phyloP scores from a whole-genome alignment of 2,888 invertebrate species.

The Aporophyla lueneburgensis region DNA sequence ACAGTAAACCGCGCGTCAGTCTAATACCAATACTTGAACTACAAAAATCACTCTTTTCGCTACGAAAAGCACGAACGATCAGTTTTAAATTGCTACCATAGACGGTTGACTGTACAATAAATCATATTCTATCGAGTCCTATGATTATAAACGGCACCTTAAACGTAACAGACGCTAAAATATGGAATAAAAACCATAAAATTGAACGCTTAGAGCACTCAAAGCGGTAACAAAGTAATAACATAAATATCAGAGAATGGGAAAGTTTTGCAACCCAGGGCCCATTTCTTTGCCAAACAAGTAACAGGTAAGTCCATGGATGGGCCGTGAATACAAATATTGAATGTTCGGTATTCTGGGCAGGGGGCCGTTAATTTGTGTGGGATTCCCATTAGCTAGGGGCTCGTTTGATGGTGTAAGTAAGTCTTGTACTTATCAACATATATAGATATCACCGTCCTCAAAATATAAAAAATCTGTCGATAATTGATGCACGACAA shows the following conservation, averaged over 20 bases:
- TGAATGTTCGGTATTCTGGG: slow-evolving; percentile 38
- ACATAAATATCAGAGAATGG: slow-evolving; percentile 53
- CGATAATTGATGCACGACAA: background rate
- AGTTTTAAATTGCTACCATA: background rate
- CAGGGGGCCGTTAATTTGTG: slow-evolving; percentile 55
- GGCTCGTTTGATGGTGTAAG: slow-evolving; percentile 11
- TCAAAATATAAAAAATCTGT: background rate
- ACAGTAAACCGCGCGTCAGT: background rate
- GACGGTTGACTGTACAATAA: background rate
- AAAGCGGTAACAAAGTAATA: slow-evolving; percentile 22
- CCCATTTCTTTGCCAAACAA: slow-evolving; percentile 56
- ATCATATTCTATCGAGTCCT: background rate
- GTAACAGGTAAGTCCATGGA: slow-evolving; percentile 63
- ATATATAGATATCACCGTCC: background rate
- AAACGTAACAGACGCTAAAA: slow-evolving; percentile 18
- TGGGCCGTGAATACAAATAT: slow-evolving; percentile 52
- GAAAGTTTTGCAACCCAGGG: slow-evolving; percentile 53
- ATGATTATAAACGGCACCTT: background rate
- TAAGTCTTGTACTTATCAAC: background rate
- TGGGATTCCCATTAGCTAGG: slow-evolving; percentile 42
- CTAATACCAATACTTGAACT: background rate
- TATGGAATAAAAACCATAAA: slow-evolving; percentile 17
- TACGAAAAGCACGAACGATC: background rate
- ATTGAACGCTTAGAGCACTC: slow-evolving; percentile 26
- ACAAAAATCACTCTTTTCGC: too few relatives aligned